Percentiles rank a stretch among this genome's conserved stretches.
phyloP scores from a whole-genome alignment of 2,888 invertebrate genomes.

The Heliconius sara region DNA sequence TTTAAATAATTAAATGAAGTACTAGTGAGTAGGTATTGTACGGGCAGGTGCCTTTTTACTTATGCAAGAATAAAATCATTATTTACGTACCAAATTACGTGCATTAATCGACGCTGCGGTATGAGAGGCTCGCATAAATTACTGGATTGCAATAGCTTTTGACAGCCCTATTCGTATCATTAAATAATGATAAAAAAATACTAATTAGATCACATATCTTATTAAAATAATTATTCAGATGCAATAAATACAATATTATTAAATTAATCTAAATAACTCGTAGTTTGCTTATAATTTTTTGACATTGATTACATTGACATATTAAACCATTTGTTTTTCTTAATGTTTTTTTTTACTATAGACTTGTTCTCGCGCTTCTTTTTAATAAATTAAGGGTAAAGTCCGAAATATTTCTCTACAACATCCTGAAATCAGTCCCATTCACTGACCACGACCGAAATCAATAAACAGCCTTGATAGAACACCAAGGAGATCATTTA shows the following conservation, averaged over 20 bases:
- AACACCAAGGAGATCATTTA: neutral
- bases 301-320: neutral
- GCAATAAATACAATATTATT: no score
- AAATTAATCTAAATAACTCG: neutral
- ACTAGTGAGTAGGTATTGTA: constrained; percentile 55
- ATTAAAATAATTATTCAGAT: neutral
- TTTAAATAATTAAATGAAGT: constrained; percentile 80
- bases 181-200: constrained; percentile 1
- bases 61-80: constrained; percentile 79
- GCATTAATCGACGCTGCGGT: constrained; percentile 58
- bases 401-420: neutral
- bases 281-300: neutral
- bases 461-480: neutral
- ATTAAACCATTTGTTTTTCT: neutral
- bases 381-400: neutral
- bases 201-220: neutral
- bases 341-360: neutral
- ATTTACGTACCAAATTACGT: constrained; percentile 78
- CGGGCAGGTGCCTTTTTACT: constrained; percentile 71
- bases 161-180: constrained; percentile 5
- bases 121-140: constrained; percentile 51
- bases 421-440: neutral
- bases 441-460: neutral
- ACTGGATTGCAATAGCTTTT: constrained; percentile 30
- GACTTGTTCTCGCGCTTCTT: neutral